Conservation (phyloP, 2,888 invertebrate genomes). For the Mesorhabditis spiculigera region DNA sequence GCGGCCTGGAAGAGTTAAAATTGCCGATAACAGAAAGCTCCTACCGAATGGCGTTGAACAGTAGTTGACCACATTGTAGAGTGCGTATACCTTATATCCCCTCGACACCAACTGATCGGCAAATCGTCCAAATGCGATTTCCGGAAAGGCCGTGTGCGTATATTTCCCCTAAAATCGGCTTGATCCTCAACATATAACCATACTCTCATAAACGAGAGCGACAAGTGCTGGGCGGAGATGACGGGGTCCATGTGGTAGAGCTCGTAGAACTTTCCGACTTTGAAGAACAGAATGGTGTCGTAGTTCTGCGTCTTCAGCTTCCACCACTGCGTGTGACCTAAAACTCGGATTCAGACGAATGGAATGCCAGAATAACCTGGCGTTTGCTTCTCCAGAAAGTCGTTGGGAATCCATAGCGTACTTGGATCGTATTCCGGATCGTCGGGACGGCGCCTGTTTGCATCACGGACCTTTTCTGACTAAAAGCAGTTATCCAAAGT, state of each 20-base stretch:
- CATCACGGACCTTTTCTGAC: conserved; percentile 67
- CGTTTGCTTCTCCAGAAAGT: conserved; percentile 75
- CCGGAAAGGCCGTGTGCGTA: conserved; percentile 97
- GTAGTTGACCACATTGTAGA: conserved; percentile 78
- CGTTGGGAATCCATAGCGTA: conserved; percentile 80
- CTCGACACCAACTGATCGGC: conserved; percentile 81
- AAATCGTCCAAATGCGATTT: conserved; percentile 86
- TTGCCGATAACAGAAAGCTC: conserved; percentile 22
- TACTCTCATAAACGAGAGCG: conserved; percentile 79
- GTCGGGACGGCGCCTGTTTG: conserved; percentile 68
- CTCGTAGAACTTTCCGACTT: conserved; percentile 98
- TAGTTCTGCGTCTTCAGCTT: conserved; percentile 80
- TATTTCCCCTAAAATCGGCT: conserved; percentile 73
- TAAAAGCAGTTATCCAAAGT: conserved; percentile 9
- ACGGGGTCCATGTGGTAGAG: conserved; percentile 98
- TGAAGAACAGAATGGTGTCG: conserved; percentile 92
- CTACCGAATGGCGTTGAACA: conserved; percentile 90
- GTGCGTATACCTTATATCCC: conserved; percentile 77
- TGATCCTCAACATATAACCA: not conserved
- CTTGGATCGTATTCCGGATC: conserved; percentile 83
- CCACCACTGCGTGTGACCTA: conserved; percentile 83
- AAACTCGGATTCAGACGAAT: conserved; percentile 2
- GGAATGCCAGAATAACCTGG: conserved; percentile 69
- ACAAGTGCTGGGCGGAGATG: conserved; percentile 82
- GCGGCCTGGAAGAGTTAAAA: conserved; percentile 19